Conservation (phyloP, 2,113 vertebrate genomes). For the Chitala chitala region DNA sequence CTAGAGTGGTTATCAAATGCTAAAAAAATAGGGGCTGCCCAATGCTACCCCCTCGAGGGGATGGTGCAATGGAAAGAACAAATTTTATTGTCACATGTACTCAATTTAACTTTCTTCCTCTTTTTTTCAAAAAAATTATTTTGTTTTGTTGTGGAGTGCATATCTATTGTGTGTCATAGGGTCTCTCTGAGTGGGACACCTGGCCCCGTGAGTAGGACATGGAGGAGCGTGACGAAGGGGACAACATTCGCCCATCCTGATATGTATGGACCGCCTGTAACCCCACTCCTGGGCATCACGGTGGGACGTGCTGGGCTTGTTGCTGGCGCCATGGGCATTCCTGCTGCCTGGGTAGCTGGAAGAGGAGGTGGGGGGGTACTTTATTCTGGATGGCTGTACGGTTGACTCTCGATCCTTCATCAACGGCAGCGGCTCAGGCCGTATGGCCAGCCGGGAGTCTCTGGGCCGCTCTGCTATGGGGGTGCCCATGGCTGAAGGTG, state of each 20-base stretch:
- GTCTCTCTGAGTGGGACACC: too few species aligned
- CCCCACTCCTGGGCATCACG: not conserved
- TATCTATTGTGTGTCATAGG: not conserved
- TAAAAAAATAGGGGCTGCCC: too few species aligned
- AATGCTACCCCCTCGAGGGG: too few species aligned
- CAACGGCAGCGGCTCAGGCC: slow-evolving; percentile 26
- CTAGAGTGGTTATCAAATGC: too few species aligned
- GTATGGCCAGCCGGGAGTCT: slow-evolving; percentile 60
- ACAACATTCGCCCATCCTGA: too few species aligned
- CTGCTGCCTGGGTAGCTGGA: not conserved
- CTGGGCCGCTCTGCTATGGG: slow-evolving; percentile 37
- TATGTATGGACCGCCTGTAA: not conserved
- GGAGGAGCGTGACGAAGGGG: not conserved
- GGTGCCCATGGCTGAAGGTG: not conserved
- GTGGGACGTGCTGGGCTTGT: not conserved
- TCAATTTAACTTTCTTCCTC: not conserved
- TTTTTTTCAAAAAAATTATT: not conserved
- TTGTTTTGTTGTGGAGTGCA: too few species aligned
- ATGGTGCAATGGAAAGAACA: too few species aligned
- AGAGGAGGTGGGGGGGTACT: not conserved
- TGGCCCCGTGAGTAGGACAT: too few species aligned
- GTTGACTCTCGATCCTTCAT: not conserved
- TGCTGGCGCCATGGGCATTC: not conserved
- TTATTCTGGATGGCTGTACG: not conserved
- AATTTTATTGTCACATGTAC: too few species aligned